These are phyloP conservation scores for Cynopterus sphinx DNA, from an alignment of 2,797 vertebrate species.

Conservation along the genomic window DNA sequence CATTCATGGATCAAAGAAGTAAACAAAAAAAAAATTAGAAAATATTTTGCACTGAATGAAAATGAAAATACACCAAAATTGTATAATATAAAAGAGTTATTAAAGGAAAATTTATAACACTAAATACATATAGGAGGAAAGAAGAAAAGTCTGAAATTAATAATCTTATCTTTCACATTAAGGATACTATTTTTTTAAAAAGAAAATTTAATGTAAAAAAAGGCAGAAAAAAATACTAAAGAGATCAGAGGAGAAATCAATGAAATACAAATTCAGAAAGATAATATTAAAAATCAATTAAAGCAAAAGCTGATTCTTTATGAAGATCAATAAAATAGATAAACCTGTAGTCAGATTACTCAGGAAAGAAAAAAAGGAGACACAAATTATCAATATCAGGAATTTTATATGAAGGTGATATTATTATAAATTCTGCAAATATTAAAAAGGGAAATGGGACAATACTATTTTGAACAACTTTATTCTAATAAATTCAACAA, in stretches of 20 bases:
- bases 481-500: not conserved
- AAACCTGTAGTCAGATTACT: not conserved
- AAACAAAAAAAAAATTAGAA: not conserved
- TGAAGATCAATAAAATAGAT: not conserved
- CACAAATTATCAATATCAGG: not conserved
- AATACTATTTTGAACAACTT: conserved; percentile 2
- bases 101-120: not conserved
- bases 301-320: not conserved
- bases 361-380: not conserved
- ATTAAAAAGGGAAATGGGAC: not conserved
- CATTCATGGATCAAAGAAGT: not conserved
- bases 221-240: not conserved
- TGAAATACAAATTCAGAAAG: not conserved
- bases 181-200: not conserved
- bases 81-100: not conserved
- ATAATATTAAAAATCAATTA: not conserved
- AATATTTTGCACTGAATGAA: not conserved
- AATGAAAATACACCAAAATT: not conserved
- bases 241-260: not conserved
- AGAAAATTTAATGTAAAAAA: not conserved
- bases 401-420: not conserved
- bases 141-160: not conserved
- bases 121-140: not conserved
- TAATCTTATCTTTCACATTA: not conserved
- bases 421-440: not conserved